Conservation (phyloP, 1,140 invertebrate genomes). For the Charaxes varanes region DNA sequence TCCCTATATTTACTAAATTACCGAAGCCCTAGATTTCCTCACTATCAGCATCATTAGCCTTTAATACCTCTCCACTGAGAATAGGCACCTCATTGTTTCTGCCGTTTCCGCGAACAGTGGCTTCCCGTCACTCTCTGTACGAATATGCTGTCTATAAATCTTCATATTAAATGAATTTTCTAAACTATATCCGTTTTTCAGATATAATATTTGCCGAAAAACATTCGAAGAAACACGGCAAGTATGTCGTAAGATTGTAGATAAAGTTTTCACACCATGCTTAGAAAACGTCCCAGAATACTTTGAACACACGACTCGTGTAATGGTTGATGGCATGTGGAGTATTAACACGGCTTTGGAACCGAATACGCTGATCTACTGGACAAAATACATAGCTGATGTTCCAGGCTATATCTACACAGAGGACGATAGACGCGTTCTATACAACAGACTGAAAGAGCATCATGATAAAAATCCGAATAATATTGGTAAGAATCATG, state of each 20-base stretch:
- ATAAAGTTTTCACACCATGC: slow-evolving; percentile 39
- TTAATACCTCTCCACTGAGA: too few species aligned
- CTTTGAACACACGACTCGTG: slow-evolving; percentile 50
- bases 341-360: slow-evolving; percentile 24
- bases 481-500: too few species aligned
- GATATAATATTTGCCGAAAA: slow-evolving; percentile 74
- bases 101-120: too few species aligned
- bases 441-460: too few species aligned
- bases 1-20: too few species aligned
- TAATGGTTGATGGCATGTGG: slow-evolving; percentile 50
- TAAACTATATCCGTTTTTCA: slow-evolving; percentile 21
- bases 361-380: slow-evolving; percentile 25
- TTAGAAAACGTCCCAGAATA: slow-evolving; percentile 49
- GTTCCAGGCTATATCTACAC: slow-evolving; percentile 38
- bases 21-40: too few species aligned
- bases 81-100: too few species aligned
- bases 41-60: too few species aligned
- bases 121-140: too few species aligned
- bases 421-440: slow-evolving; percentile 19
- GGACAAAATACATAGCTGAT: slow-evolving; percentile 26
- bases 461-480: too few species aligned
- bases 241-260: slow-evolving; percentile 39
- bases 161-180: slow-evolving; percentile 76
- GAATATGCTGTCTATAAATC: too few species aligned
- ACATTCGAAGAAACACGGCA: slow-evolving; percentile 46